Evolutionary conservation across 1,140 invertebrate species (phyloP).

Genomic region (Meloidogyne floridensis): DNA sequence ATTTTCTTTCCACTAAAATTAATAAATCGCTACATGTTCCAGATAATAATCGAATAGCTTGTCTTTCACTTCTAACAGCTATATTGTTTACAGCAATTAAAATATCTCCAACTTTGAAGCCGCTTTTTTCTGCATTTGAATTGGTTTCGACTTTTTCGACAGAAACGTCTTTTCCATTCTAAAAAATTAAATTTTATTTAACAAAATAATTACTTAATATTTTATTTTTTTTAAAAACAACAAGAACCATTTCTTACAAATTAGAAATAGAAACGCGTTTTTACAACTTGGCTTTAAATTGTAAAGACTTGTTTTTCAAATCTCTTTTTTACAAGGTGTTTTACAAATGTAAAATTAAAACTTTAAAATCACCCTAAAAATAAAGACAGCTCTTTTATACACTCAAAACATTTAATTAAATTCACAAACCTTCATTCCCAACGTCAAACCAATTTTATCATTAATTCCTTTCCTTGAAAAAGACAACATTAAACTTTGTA

Average conservation of each 20-base stretch:
- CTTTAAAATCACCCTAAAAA: no score
- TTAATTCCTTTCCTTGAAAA: constrained; percentile 51
- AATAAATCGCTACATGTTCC: constrained; percentile 55
- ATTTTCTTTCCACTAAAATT: constrained; percentile 54
- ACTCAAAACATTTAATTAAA: no score
- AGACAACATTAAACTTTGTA: constrained; percentile 46
- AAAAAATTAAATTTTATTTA: neutral
- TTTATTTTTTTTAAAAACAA: no score
- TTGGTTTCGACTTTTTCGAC: constrained; percentile 44
- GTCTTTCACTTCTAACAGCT: constrained; percentile 56
- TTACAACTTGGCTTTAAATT: no score
- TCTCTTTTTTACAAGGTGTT: no score
- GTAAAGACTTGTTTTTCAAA: no score
- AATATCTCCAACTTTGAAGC: constrained; percentile 53
- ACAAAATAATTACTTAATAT: no score
- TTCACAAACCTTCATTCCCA: constrained; percentile 33
- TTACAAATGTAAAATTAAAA: no score
- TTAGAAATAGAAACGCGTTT: no score
- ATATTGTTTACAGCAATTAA: constrained; percentile 60
- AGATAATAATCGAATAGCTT: constrained; percentile 53
- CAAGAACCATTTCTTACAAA: no score
- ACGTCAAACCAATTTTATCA: constrained; percentile 51
- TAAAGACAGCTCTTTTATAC: no score
- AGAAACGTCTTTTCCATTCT: constrained; percentile 35
- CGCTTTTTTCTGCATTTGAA: constrained; percentile 59